Conservation (phyloP, 2,797 vertebrate species). For the Glyptemys insculpta region DNA sequence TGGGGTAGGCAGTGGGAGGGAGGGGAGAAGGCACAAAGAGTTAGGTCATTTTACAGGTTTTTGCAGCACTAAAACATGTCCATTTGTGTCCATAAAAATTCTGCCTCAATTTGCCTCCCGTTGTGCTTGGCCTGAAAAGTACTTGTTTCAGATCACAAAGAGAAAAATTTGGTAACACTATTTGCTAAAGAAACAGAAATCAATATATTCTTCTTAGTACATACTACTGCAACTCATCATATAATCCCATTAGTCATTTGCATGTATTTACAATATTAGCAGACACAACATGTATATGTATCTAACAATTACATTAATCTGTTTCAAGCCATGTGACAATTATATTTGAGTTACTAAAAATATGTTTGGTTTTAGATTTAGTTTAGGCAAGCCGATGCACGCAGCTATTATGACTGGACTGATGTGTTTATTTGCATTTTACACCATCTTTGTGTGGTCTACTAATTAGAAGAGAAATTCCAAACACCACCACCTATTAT, state of each 20-base stretch:
- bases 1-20: background rate
- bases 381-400: constrained; percentile 60
- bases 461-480: constrained; percentile 72
- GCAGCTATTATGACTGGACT: constrained; percentile 56
- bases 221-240: background rate
- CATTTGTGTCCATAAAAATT: background rate
- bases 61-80: background rate
- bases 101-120: background rate
- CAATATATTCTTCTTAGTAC: background rate
- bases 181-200: background rate
- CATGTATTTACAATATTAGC: constrained; percentile 21
- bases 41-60: background rate
- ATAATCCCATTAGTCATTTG: background rate
- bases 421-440: background rate
- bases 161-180: background rate
- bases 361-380: constrained; percentile 60
- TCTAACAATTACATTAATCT: constrained; percentile 55
- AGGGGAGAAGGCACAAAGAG: background rate
- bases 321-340: constrained; percentile 59
- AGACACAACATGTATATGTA: constrained; percentile 42
- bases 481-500: constrained; percentile 75
- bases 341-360: constrained; percentile 49
- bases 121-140: background rate
- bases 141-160: constrained; percentile 22
- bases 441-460: constrained; percentile 68